Percentiles rank a stretch among this genome's conserved stretches.
Evolutionary conservation across 1,140 invertebrate genomes (phyloP).

Genomic region (Pseudomyrmex pallidus): DNA sequence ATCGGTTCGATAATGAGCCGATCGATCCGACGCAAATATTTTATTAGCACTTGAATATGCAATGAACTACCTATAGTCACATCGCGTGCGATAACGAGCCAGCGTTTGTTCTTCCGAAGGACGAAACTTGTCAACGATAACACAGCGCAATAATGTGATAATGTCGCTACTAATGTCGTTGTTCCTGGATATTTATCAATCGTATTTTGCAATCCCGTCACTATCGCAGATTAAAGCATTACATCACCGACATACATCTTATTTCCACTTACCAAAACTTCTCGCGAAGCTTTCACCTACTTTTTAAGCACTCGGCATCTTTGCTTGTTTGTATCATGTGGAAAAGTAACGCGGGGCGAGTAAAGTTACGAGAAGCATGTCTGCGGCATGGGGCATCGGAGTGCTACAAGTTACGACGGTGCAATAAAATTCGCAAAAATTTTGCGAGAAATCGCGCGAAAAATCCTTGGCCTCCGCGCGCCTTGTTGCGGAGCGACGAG

Average conservation of each 20-base stretch:
- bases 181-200: too few relatives aligned
- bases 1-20: too few relatives aligned
- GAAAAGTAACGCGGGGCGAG: constrained; percentile 13
- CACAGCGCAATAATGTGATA: too few relatives aligned
- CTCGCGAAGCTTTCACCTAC: neutral
- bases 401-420: constrained; percentile 14
- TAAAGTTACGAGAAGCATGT: constrained; percentile 5
- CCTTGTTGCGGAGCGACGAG: neutral
- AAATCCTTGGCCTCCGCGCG: neutral
- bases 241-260: constrained; percentile 23
- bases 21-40: too few relatives aligned
- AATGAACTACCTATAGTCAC: too few relatives aligned
- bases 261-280: constrained; percentile 8
- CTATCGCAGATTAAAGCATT: neutral
- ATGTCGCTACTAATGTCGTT: too few relatives aligned
- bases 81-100: too few relatives aligned
- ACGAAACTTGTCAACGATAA: too few relatives aligned
- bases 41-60: too few relatives aligned
- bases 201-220: neutral
- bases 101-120: too few relatives aligned
- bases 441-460: constrained; percentile 45
- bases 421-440: constrained; percentile 55
- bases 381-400: neutral
- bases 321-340: constrained; percentile 17
- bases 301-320: constrained; percentile 21